Conservation (phyloP, 2,113 vertebrate species). For the Erpornis zantholeuca region DNA sequence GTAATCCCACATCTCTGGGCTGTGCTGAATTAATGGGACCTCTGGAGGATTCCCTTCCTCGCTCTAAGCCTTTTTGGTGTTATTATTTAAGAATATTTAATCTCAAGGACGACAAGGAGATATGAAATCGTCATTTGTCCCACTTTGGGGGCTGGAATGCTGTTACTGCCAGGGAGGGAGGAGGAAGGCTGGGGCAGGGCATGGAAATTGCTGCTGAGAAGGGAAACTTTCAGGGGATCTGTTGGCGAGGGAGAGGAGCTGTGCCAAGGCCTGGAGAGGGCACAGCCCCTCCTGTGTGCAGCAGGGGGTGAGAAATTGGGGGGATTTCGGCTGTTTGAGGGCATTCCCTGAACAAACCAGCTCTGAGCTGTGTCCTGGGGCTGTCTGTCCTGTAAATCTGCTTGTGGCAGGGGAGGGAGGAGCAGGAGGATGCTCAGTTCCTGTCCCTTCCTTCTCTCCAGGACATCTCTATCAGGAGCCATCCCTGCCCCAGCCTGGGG, state of each 20-base stretch:
- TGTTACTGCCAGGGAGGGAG: neutral
- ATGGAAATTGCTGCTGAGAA: neutral
- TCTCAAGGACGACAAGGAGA: conserved; percentile 43
- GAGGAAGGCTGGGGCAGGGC: accelerated
- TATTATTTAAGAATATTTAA: conserved; percentile 60
- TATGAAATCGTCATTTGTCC: neutral
- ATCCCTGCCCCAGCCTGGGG: neutral
- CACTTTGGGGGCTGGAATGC: neutral
- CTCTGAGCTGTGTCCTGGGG: neutral
- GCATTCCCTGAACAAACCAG: neutral
- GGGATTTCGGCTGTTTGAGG: neutral
- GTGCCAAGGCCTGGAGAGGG: neutral
- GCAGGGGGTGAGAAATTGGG: accelerated
- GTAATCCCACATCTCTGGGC: conserved; percentile 27
- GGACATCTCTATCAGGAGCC: neutral
- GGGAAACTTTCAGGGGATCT: neutral
- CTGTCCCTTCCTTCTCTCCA: neutral
- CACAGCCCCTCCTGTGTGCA: neutral
- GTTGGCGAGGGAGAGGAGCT: accelerated
- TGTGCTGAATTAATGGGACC: conserved; percentile 28
- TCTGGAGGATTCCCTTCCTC: conserved; percentile 43
- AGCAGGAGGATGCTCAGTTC: neutral
- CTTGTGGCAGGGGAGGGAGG: neutral
- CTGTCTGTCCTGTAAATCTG: neutral
- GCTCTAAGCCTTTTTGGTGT: conserved; percentile 49